Evolutionary conservation across 2,113 vertebrate genomes (phyloP).

Genomic region (Gymnocephalus cernua): DNA sequence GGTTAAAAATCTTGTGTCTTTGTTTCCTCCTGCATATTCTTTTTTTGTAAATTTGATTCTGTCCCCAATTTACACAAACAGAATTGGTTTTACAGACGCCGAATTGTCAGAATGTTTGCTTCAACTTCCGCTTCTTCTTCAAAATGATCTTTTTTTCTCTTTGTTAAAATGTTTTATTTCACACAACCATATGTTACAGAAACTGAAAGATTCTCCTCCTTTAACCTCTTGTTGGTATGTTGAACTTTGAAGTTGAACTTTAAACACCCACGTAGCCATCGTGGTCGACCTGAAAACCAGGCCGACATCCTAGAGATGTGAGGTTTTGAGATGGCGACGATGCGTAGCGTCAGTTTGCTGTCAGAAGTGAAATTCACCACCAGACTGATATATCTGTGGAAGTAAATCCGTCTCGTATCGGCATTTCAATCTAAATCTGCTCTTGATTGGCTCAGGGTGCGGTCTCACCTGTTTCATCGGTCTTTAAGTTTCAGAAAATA

Average conservation of each 20-base stretch:
- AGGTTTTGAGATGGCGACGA: slow-evolving; percentile 23
- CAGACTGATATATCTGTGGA: neutral
- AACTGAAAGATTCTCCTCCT: neutral
- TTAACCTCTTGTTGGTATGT: neutral
- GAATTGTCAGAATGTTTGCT: neutral
- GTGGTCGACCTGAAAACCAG: neutral
- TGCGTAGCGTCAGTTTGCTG: neutral
- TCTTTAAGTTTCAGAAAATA: slow-evolving; percentile 38
- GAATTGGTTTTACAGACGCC: neutral
- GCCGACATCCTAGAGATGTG: slow-evolving; percentile 17
- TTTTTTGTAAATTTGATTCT: neutral
- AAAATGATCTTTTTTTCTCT: neutral
- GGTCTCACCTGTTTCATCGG: slow-evolving; percentile 9
- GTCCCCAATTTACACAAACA: no score
- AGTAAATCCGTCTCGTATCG: neutral
- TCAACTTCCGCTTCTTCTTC: neutral
- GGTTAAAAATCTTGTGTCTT: neutral
- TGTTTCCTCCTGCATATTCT: neutral
- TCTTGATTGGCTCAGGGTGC: neutral
- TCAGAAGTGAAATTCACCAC: neutral
- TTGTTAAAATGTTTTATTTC: neutral
- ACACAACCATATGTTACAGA: neutral
- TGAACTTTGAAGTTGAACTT: slow-evolving; percentile 15
- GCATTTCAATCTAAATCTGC: slow-evolving; percentile 28
- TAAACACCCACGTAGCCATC: neutral